Base-by-base conservation (phyloP, 1,140 invertebrate genomes). In the Pseudomyrmex gracilis region DNA sequence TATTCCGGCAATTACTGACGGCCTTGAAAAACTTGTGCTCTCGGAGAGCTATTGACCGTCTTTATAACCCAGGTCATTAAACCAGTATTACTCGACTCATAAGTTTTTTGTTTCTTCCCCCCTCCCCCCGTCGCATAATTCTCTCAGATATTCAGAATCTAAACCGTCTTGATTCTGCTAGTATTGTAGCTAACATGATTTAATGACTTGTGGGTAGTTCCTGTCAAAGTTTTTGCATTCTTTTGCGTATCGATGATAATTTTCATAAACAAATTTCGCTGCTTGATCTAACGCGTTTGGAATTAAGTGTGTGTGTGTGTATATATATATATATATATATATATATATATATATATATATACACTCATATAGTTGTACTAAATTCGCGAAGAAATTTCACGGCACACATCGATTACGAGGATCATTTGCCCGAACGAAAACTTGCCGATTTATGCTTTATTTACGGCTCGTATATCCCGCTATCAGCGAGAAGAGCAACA, bases 361-460 rank as follows among this genome's bases (percentile, higher is more conserved):
- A 43, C 10, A 63, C 12, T 8, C 22, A 34, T 49, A 8, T 73
- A 51, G n/a, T 34, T 80, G 73, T 55, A 57, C 73, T 24, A 57
- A 47, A 13, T 34, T 80, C 66, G n/a, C 43, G 43, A n/a, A 71
- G 20, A 70, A 70, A 80, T 70, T 70, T n/a, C 10, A 67, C n/a
- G 2, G 15, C 66, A 45, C 66, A 45, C 13, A 10, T 57, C 34
- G 49, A 76, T 34, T 24, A 34, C 22, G 47, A 9, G n/a, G 24
- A 76, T 76, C n/a, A 63, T 24, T 45, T 58, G 12, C 64, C 12
- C 76, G 43, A 70, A 58, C 76, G 12, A 80, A 80, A 80, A 80
- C 57, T 67, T 85, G 68, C 83, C 66, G 58, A 85, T 85, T 68
- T 68, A 80, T 82, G 60, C 78, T 80, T 85, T 85, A 71, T 82